phyloP scores from a whole-genome alignment of 2,797 vertebrate genomes.

The Aldrovandia affinis region DNA sequence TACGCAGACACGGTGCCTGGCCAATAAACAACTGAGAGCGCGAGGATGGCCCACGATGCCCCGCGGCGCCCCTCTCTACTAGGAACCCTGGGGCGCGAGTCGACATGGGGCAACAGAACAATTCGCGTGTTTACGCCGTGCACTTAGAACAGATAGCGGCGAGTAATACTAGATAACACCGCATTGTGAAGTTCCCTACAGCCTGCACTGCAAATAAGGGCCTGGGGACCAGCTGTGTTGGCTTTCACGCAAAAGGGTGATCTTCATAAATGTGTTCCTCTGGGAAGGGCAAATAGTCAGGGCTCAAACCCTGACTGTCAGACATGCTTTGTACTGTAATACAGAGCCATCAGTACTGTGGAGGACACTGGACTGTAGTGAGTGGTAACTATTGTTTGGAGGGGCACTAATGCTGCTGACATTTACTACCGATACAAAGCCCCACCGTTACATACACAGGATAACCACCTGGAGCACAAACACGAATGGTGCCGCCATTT shows the following conservation, averaged over 20 bases:
- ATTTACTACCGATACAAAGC: neutral
- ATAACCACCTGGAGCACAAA: neutral
- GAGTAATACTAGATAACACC: neutral
- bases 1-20: conserved; percentile 38
- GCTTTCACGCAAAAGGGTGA: neutral
- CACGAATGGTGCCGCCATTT: neutral
- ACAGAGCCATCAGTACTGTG: too few species aligned
- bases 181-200: neutral
- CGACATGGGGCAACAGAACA: neutral
- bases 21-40: conserved; percentile 43
- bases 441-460: neutral
- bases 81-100: neutral
- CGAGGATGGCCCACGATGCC: neutral
- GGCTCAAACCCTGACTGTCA: neutral
- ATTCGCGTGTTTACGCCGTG: neutral
- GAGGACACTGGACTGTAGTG: neutral
- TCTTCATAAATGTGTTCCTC: conserved; percentile 6
- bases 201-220: neutral
- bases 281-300: neutral
- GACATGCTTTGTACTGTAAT: neutral
- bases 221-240: neutral
- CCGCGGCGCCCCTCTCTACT: neutral
- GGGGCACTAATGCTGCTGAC: neutral
- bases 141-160: neutral
- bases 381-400: neutral